Evolutionary conservation across 2,888 invertebrate species (phyloP), one percentile per base, ranked within the genome.

Genomic region (Eristalis arbustorum): DNA sequence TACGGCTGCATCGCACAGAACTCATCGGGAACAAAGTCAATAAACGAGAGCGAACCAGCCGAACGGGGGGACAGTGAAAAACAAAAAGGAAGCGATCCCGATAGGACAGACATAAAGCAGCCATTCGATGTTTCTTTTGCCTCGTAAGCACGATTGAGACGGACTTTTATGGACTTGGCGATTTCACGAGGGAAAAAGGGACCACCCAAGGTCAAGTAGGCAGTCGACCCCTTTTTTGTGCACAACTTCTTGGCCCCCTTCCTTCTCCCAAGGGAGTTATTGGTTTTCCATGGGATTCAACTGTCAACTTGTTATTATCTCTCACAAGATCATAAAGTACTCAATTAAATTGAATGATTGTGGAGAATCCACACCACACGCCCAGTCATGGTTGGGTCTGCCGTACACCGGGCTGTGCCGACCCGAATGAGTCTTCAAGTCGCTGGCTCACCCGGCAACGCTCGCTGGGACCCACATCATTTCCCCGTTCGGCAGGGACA

Each of bases 321-420:
- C 34, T 61, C 61, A n/a, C 49, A 42, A 57, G 49, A 75, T 40
- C 64, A 71, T 75, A 68, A 79, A 80, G 79, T 66, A 84, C 84
- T 84, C 84, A 84, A 84, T 84, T 84, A 84, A 75, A 75, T 72
- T 67, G 84, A 75, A 84, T 84, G 84, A 84, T 75, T 80, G n/a
- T 57, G 56, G 71, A 37, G 49, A 84, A 75, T 61, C n/a, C n/a
- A 64, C 18, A 14, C 23, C 31, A 57, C 34, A 71, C 66, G 69
- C 28, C 23, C 56, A 67, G 79, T 84, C 84, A 84, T 59, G 56
- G 80, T 37, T 62, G 71, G 79, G 69, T 80, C 75, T 80, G 42
- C 66, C 37, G 66, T 71, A 84, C 72, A 80, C 66, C 59, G 67
- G 71, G 66, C 69, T 80, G 79, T 79, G 31, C 31, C 74, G 42